phyloP scores from a whole-genome alignment of 2,888 invertebrate species.

The Polydrusus pterygomalis region DNA sequence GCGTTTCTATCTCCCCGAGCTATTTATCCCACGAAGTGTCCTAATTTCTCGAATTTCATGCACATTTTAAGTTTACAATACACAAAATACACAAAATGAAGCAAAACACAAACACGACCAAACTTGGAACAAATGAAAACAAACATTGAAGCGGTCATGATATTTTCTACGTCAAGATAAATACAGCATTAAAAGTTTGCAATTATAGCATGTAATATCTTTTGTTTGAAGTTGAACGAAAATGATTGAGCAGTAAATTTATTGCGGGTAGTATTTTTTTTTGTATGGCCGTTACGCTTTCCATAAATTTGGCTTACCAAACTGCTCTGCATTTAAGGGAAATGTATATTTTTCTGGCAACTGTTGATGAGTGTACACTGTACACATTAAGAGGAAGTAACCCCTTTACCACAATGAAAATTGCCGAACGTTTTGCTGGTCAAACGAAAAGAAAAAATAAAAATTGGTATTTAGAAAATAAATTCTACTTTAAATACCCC shows the following conservation, averaged over 20 bases:
- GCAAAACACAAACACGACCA: conserved; percentile 11
- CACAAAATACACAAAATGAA: conserved; percentile 16
- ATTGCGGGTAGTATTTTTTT: too few relatives aligned
- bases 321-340: too few relatives aligned
- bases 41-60: conserved; percentile 27
- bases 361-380: too few relatives aligned
- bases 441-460: too few relatives aligned
- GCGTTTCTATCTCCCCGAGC: conserved; percentile 14
- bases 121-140: conserved; percentile 19
- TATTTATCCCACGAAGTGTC: conserved; percentile 18
- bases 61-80: conserved; percentile 21
- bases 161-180: background rate
- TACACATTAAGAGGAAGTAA: too few relatives aligned
- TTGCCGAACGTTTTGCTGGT: too few relatives aligned
- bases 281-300: too few relatives aligned
- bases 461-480: too few relatives aligned
- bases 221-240: background rate
- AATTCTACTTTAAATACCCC: too few relatives aligned
- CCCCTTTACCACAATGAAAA: too few relatives aligned
- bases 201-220: background rate
- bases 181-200: background rate
- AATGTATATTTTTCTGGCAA: too few relatives aligned
- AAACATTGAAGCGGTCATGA: background rate
- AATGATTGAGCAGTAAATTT: background rate
- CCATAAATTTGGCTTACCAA: too few relatives aligned